Base-by-base conservation (phyloP, 2,113 vertebrate species). In the Sterna hirundo region DNA sequence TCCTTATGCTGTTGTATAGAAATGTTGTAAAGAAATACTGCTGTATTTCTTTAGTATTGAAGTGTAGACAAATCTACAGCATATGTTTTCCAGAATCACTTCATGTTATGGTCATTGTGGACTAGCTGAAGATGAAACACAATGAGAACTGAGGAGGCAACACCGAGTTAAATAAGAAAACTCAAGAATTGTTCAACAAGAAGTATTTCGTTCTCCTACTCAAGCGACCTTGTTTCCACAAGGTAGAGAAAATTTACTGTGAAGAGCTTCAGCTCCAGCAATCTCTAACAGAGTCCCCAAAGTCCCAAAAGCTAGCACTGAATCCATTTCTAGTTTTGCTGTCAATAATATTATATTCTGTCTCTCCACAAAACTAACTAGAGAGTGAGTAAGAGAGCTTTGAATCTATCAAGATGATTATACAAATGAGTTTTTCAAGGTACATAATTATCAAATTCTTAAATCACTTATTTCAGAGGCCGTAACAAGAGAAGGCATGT, bases 401-500 rank as follows among this genome's bases (percentile, higher is more conserved):
- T 79, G 47, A 93, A 44, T 82, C 23, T 34, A 52, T 34, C 23
- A 76, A 65, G 44, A 72, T 34, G 29, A 68, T 96, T 68, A 82
- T 11, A 91, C 26, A 86, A 79, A 64, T 49, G 11, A 78, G 32
- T 47, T 90, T 93, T 71, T 76, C 74, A 60, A 91, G 57, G 84
- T 79, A 91, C 52, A 27, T 76, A 94, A 96, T 89, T 95, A 94
- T 16, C 27, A 76, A 89, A 85, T 84, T 87, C 65, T 65, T 83
- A 91, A 75, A 89, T 91, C 44, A 44, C 52, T 84, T 71, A 70
- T 85, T 95, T 96, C 74, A 84, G 87, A 85, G 57, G 44, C 61
- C 82, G 81, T 60, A 91, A 89, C 89, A 93, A 93, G 91, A 95
- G 27, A 87, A 85, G 70, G 57, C 89, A 94, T 9, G 77, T 54